phyloP scores from a whole-genome alignment of 2,888 invertebrate species.

The Amphipoea oculea region DNA sequence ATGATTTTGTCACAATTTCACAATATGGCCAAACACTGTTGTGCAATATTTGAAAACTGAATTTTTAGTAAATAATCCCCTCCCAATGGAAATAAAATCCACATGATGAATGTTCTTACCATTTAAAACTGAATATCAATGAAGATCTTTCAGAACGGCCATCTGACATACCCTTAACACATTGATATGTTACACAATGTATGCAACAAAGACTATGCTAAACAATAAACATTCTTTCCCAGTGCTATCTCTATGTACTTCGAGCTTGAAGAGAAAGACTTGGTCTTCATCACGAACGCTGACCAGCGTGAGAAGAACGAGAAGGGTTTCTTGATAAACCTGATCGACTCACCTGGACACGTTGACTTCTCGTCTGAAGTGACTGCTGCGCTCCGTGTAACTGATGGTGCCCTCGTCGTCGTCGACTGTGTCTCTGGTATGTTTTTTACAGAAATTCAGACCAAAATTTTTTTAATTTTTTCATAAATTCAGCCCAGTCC shows the following conservation, averaged over 20 bases:
- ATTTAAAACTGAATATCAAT: conserved; percentile 81
- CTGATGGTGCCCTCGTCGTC: conserved; percentile 99
- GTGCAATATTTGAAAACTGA: conserved; percentile 1
- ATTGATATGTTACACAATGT: conserved; percentile 10
- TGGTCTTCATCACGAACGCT: conserved; percentile 96
- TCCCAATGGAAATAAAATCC: not conserved
- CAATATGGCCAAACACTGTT: not conserved
- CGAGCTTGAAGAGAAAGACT: conserved; percentile 98
- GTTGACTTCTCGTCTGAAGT: conserved; percentile 99
- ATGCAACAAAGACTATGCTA: not conserved
- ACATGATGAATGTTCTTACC: conserved; percentile 91
- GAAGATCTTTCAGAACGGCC: conserved; percentile 90
- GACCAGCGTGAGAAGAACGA: conserved; percentile 97
- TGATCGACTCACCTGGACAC: conserved; percentile 99
- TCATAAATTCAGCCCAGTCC: not conserved
- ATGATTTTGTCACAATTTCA: conserved; percentile 22
- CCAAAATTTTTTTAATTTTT: not conserved
- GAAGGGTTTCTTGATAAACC: conserved; percentile 99
- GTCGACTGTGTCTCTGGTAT: conserved; percentile 99
- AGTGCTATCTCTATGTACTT: conserved; percentile 99
- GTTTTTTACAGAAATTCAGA: conserved; percentile 64
- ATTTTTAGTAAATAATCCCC: not conserved
- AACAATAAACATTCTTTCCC: conserved; percentile 58
- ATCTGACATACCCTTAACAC: conserved; percentile 80
- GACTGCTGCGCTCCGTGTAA: conserved; percentile 99